Evolutionary conservation across 2,113 vertebrate species (phyloP).

Genomic region (Ptyas mucosa): DNA sequence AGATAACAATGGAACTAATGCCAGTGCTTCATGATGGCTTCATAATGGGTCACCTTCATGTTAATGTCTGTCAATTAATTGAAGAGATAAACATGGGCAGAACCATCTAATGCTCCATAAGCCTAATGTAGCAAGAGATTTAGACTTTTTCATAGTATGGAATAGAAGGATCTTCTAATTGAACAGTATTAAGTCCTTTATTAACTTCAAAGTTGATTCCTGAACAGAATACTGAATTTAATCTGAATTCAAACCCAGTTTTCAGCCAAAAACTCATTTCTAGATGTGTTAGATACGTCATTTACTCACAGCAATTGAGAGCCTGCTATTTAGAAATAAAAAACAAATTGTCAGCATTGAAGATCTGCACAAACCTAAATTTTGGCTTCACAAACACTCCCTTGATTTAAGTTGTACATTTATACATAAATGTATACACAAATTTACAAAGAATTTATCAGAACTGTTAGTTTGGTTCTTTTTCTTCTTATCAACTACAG

Average conservation of each 20-base stretch:
- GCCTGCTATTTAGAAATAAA: neutral
- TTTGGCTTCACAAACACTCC: neutral
- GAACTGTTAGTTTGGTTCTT: neutral
- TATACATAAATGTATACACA: too few relatives aligned
- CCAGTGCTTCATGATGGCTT: neutral
- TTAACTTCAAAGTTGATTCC: neutral
- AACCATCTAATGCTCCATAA: neutral
- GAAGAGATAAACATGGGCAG: neutral
- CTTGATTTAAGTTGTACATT: neutral
- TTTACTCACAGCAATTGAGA: neutral
- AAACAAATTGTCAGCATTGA: neutral
- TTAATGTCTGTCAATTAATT: neutral
- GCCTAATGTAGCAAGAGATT: neutral
- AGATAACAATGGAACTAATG: neutral
- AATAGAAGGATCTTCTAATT: neutral
- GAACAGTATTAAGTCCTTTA: neutral
- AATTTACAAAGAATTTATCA: neutral
- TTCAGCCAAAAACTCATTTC: slow-evolving; percentile 2
- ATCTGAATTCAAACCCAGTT: slow-evolving; percentile 14
- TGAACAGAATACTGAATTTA: neutral
- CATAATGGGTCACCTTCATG: neutral
- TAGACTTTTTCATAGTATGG: neutral
- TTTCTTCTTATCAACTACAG: neutral
- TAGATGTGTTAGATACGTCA: neutral
- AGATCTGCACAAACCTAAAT: neutral